A percentile compares a stretch with the other conserved stretches of the same genome.
phyloP scores from a whole-genome alignment of 2,113 vertebrate species.

The Anser brachyrhynchus region DNA sequence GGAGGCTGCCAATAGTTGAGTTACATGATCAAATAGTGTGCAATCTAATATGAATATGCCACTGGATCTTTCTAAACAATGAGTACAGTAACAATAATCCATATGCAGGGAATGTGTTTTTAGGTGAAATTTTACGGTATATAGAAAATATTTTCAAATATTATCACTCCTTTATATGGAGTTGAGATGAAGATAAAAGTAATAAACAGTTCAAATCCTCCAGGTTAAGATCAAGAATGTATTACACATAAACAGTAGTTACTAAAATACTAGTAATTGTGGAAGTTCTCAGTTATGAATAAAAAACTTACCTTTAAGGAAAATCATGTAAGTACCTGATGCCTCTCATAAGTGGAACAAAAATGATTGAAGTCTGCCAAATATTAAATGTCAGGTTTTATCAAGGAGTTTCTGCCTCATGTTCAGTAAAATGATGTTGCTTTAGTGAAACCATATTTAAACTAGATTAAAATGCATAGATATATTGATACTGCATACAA shows the following conservation, averaged over 20 bases:
- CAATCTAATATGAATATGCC: neutral
- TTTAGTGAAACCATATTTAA: neutral
- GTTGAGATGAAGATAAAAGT: neutral
- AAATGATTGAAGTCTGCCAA: too few relatives aligned
- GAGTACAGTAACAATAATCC: neutral
- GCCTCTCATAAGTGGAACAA: neutral
- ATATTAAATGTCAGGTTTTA: too few relatives aligned
- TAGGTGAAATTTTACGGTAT: neutral
- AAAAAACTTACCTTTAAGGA: slow-evolving; percentile 7
- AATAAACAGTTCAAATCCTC: neutral
- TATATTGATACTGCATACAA: neutral
- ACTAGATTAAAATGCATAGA: neutral
- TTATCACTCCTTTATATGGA: neutral
- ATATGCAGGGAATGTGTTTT: neutral
- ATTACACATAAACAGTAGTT: neutral
- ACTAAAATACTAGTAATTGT: neutral
- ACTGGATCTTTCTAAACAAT: neutral
- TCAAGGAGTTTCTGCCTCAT: slow-evolving; percentile 6
- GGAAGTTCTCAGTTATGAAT: neutral
- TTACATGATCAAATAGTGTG: neutral
- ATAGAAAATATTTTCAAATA: neutral
- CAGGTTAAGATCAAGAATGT: neutral
- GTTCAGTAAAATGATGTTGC: neutral
- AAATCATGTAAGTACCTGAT: neutral
- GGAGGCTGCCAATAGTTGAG: neutral